phyloP scores from a whole-genome alignment of 2,888 invertebrate genomes.

The Zygothrica quintamaculata region DNA sequence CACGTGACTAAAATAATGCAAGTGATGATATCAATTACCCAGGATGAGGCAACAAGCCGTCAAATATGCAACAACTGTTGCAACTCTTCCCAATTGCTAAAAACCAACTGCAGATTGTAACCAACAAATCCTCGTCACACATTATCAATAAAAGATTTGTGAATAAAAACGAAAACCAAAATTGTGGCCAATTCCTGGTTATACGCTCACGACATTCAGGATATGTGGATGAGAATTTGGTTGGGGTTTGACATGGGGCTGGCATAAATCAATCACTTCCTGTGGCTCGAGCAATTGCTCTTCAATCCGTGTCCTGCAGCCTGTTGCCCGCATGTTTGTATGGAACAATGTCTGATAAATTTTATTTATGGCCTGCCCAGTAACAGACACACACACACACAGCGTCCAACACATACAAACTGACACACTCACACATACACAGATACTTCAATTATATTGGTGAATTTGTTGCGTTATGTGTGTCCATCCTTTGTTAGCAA shows the following conservation, averaged over 20 bases:
- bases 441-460: slow-evolving; percentile 58
- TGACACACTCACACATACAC: slow-evolving; percentile 2
- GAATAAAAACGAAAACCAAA: slow-evolving; percentile 60
- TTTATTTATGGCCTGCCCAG: slow-evolving; percentile 64
- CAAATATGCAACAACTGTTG: slow-evolving; percentile 44
- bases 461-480: slow-evolving; percentile 46
- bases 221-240: background rate
- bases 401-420: slow-evolving; percentile 10
- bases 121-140: slow-evolving; percentile 55
- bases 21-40: slow-evolving; percentile 65
- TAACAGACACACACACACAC: slow-evolving; percentile 9
- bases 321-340: slow-evolving; percentile 34
- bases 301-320: slow-evolving; percentile 18
- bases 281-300: slow-evolving; percentile 59
- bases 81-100: slow-evolving; percentile 11
- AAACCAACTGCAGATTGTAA: background rate
- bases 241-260: background rate
- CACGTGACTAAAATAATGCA: slow-evolving; percentile 69
- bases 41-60: slow-evolving; percentile 55
- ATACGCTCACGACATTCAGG: too few relatives aligned
- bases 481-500: slow-evolving; percentile 2
- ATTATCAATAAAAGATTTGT: slow-evolving; percentile 74
- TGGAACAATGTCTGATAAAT: slow-evolving; percentile 43
- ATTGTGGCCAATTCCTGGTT: slow-evolving; percentile 60
- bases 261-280: slow-evolving; percentile 77